Evolutionary conservation across 2,888 invertebrate species (phyloP), one percentile per base, ranked within the genome.

Genomic region (Mayetiola destructor): DNA sequence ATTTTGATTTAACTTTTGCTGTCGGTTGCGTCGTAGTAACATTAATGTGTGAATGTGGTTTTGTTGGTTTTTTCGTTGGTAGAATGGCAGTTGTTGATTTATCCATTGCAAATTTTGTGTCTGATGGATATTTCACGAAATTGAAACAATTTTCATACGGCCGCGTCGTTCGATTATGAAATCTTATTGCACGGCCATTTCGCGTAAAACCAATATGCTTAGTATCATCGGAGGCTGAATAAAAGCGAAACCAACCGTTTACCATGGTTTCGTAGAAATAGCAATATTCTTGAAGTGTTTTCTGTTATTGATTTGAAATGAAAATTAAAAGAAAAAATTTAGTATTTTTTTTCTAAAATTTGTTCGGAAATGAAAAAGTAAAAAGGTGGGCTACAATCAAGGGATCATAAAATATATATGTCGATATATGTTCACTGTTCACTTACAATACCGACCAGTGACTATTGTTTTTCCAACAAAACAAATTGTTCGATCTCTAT

Each of bases 201-300:
- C 10, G 4, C 20, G 21, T 55, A 21, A 57, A 57, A 27, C 57
- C 57, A 9, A 57, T 40, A 35, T 20, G 37, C 55, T 55, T 57
- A 16, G 37, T 57, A 16, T 57, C 37, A 29, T 57, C 39, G 29
- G 39, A 23, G 8, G 30, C 35, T 23, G 57, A 57, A 32, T 39
- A 18, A 14, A 37, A 55, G n/a, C 55, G 57, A n/a, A 21, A 23
- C 1, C n/a, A 57, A 37, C 57, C 57, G 55, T 42, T 55, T 57
- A n/a, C 57, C 57, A 57, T 54, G 54, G 39, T 55, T 57, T 57
- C 57, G 57, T 55, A 57, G 35, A 57, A 57, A 57, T 57, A 57
- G 29, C 57, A 57, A 20, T 54, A 40, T 21, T 57, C 55, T 27
- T 40, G 57, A 40, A 57, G 55, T 30, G 40, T 21, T 55, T 40